Base-by-base conservation (phyloP, 2,797 vertebrate genomes). In the Gadopsis marmoratus region DNA sequence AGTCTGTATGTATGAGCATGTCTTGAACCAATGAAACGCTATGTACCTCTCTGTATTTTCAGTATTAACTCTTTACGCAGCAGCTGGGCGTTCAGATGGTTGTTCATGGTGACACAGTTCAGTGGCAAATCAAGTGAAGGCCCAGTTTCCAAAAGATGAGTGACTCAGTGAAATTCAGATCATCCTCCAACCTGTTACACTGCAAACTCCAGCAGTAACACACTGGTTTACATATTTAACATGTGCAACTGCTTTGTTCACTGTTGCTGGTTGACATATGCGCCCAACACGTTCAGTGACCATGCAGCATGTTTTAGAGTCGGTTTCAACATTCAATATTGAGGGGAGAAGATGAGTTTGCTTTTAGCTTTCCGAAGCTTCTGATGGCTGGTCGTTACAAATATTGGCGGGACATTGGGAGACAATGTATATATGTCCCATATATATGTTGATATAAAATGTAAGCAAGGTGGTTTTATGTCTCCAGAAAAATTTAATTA, bases 91-190 rank as follows among this genome's bases (percentile, higher is more conserved):
- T 37, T 37, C 8, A 10, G 37, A 11, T 39, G 37, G 37, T 39
- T 11, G 37, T 21, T 43, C 70, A 2, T 35, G 19, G 56, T 21
- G 5, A 43, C 23, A 3, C 43, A 47, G 45, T 59, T 54, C 29
- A 43, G 69, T 60, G 54, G 53, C 54, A 50, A 73, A 67, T 79
- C 29, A 45, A 45, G 39, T 43, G n/a, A 63, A 67, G 47, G 23
- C 33, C 48, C 55, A 23, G 12, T 51, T 72, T 72, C 35, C 7
- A 78, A 71, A 53, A 78, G 45, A 50, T n/a, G 55, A 37, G 62
- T 58, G 67, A 78, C 60, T 64, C 51, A 64, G 51, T 12, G 33
- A 56, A 67, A 59, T 12, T 67, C 45, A n/a, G 68, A 71, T 71
- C 76, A 72, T 45, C 69, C 62, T 53, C 60, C 47, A 61, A 37